These are phyloP conservation scores for Zootoca vivipara DNA, from an alignment of 2,113 vertebrate genomes.

Conservation along the genomic window DNA sequence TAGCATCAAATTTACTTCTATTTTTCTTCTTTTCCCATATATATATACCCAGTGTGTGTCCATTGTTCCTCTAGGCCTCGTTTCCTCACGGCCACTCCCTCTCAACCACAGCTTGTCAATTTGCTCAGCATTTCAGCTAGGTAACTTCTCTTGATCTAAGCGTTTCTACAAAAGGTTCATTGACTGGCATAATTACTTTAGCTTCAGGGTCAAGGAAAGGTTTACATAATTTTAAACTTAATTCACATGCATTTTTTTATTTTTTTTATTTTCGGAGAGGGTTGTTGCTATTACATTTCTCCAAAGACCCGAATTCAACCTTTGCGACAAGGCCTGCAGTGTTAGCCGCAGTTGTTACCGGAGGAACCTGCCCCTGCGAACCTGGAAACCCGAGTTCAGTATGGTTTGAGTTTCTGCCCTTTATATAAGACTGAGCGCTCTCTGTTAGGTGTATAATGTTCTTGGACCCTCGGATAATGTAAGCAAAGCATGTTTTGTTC, in stretches of 20 bases:
- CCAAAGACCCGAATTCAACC: conserved; percentile 53
- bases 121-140: conserved; percentile 23
- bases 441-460: conserved; percentile 27
- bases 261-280: too few relatives aligned
- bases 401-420: conserved; percentile 73
- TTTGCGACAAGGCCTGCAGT: conserved; percentile 58
- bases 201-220: conserved; percentile 57
- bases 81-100: conserved; percentile 26
- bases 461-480: conserved; percentile 66
- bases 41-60: not conserved
- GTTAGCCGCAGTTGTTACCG: conserved; percentile 61
- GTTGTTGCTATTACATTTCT: conserved; percentile 34
- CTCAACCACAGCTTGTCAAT: not conserved
- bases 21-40: not conserved
- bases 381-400: conserved; percentile 53
- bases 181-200: conserved; percentile 55
- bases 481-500: conserved; percentile 72
- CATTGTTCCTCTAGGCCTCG: not conserved
- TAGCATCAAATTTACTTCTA: not conserved
- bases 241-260: not conserved
- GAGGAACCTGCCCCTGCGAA: conserved; percentile 45
- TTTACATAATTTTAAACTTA: conserved; percentile 62
- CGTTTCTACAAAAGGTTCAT: conserved; percentile 54
- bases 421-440: conserved; percentile 64
- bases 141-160: conserved; percentile 36